Conservation (phyloP, 2,797 vertebrate genomes). For the Pipistrellus kuhlii region DNA sequence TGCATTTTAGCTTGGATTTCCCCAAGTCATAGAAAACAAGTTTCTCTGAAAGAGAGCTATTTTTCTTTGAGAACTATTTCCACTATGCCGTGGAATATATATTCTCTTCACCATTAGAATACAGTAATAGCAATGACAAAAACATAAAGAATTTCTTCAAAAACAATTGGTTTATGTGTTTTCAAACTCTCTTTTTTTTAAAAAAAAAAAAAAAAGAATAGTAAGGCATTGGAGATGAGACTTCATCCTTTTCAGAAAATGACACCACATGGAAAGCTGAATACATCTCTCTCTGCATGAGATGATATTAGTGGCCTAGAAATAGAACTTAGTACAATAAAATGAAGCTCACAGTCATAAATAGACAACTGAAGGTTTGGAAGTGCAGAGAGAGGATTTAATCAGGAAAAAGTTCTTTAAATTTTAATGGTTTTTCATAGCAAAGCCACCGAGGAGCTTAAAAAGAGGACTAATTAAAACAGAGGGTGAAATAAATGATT, state of each 20-base stretch:
- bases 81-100: background rate
- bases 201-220: conserved; percentile 51
- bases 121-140: conserved; percentile 43
- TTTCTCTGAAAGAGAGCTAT: conserved; percentile 1
- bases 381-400: conserved; percentile 79
- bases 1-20: conserved; percentile 45
- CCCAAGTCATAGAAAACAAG: conserved; percentile 47
- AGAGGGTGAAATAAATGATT: conserved; percentile 69
- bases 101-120: conserved; percentile 57
- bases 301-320: conserved; percentile 68
- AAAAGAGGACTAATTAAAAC: conserved; percentile 84
- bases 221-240: conserved; percentile 56
- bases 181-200: background rate
- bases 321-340: conserved; percentile 83
- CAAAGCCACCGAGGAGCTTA: conserved; percentile 60
- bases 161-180: conserved; percentile 68
- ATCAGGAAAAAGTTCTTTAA: conserved; percentile 84
- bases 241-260: conserved; percentile 64
- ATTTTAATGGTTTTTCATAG: conserved; percentile 80
- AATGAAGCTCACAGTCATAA: conserved; percentile 81
- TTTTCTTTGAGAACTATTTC: conserved; percentile 31
- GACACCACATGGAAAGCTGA: conserved; percentile 63
- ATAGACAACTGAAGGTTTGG: conserved; percentile 79
- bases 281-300: conserved; percentile 72
- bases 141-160: conserved; percentile 62